Base-by-base conservation (phyloP, 2,888 invertebrate genomes). In the Sarcophaga subvicina region DNA sequence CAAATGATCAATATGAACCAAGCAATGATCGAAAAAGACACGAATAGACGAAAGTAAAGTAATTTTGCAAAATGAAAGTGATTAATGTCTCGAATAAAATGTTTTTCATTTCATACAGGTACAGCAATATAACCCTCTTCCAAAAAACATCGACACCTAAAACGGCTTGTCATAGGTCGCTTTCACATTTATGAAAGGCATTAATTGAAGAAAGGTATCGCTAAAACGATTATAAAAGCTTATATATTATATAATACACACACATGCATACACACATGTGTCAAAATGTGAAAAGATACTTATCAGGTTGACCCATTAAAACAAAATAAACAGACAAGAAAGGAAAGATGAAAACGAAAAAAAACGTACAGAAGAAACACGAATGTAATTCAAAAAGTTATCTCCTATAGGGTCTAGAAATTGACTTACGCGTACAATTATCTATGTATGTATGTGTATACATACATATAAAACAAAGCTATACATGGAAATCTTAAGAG, bases 351-450 rank as follows among this genome's bases (percentile, higher is more conserved):
- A 37, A 37, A 37, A 10, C 10, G 37, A 37, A 37, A 37, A 37
- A 37, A 37, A 10, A 37, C 37, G 2, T 37, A 37, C 10, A 37
- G 37, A 10, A 69, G 20, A 6, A 25, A 27, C 70, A 59, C 54
- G 71, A 82, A 64, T 77, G 63, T 64, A 70, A 75, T 63, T 81
- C 27, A 12, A 73, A 75, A 75, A 67, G 71, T 70, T 82, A 75
- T 27, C 78, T 20, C n/a, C 75, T 60, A 73, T 64, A 77, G 71
- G 54, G 45, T 69, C 62, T 81, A 12, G 47, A 67, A 72, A 45
- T 20, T 45, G 8, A 63, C 25, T 11, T 63, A 66, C 59, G 49
- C 77, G 2, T 17, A 5, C 66, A 67, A 12, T 47, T 70, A 47
- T 11, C 1, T 71, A 70, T 14, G 60, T 76, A 62, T 62, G 8